A percentile compares a stretch with the other conserved stretches of the same genome.
These are phyloP conservation scores for Cisticola juncidis DNA, from an alignment of 2,113 vertebrate genomes.

Conservation along the genomic window DNA sequence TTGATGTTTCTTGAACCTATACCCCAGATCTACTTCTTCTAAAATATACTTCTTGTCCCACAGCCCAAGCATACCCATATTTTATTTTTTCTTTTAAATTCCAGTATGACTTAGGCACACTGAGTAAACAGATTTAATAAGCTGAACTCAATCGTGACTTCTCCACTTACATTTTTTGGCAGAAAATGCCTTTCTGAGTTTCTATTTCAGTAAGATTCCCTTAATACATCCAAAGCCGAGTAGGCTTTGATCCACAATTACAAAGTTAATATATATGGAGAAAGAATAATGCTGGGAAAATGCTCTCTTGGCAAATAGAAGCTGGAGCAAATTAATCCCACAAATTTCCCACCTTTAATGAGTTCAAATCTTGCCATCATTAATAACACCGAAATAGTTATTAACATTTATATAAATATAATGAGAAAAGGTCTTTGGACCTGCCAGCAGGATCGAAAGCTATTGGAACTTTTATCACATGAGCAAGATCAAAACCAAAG, in stretches of 20 bases:
- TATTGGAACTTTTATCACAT: constrained; percentile 52
- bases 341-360: constrained; percentile 62
- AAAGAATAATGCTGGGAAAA: constrained; percentile 65
- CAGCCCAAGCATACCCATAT: neutral
- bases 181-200: constrained; percentile 55
- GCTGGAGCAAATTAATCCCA: constrained; percentile 42
- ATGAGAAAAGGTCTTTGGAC: constrained; percentile 29
- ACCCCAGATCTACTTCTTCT: neutral
- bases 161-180: constrained; percentile 65
- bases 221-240: constrained; percentile 54
- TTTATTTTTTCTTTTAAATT: constrained; percentile 3
- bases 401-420: constrained; percentile 45
- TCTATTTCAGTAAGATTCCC: constrained; percentile 58
- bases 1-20: neutral
- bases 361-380: constrained; percentile 24
- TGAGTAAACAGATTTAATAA: constrained; percentile 65
- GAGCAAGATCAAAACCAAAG: constrained; percentile 63
- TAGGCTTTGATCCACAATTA: constrained; percentile 59
- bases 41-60: constrained; percentile 8
- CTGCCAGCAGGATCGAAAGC: constrained; percentile 14
- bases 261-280: constrained; percentile 51
- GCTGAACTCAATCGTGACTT: constrained; percentile 63
- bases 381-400: constrained; percentile 39
- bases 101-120: constrained; percentile 49
- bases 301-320: constrained; percentile 53